Conservation (phyloP, 2,888 invertebrate species). For the Caenorhabditis imperialis region DNA sequence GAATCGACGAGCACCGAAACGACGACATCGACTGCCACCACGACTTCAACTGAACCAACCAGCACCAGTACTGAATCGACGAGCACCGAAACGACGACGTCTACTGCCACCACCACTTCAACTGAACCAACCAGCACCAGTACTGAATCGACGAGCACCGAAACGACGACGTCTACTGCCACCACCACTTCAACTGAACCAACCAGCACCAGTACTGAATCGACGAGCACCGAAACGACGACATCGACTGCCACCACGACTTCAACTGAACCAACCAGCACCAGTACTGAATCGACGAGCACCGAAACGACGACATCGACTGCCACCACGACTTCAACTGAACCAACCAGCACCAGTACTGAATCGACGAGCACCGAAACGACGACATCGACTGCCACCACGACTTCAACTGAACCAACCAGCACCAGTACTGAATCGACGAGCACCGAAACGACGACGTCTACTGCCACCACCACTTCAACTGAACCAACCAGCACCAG, state of each 20-base stretch:
- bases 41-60: not conserved
- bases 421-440: conserved; percentile 31
- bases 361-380: not conserved
- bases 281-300: not conserved
- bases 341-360: not conserved
- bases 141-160: not conserved
- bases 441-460: no score
- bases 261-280: not conserved
- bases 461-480: conserved; percentile 1
- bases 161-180: not conserved
- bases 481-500: not conserved
- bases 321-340: conserved; percentile 1
- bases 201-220: not conserved
- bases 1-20: not conserved
- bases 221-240: not conserved
- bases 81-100: not conserved
- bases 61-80: not conserved
- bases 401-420: not conserved
- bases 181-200: not conserved
- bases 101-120: not conserved
- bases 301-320: not conserved
- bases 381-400: not conserved
- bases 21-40: not conserved
- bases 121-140: not conserved
- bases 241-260: not conserved